A percentile compares a stretch with the other conserved stretches of the same genome.
Conservation (phyloP, 2,888 invertebrate species). For the Mythimna vitellina region DNA sequence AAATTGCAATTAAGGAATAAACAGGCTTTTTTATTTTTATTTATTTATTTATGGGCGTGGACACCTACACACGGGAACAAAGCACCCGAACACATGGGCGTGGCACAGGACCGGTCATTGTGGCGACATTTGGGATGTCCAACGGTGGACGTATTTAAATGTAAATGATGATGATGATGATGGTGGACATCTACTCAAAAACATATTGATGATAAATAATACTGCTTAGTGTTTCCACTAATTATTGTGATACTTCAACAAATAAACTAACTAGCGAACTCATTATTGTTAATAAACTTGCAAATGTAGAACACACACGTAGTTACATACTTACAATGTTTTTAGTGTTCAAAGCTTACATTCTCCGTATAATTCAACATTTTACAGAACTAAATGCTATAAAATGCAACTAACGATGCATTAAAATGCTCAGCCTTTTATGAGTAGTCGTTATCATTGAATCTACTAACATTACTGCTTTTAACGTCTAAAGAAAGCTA, state of each 20-base stretch:
- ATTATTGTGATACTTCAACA: neutral
- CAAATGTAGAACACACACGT: slow-evolving; percentile 12
- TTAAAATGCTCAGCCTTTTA: slow-evolving; percentile 65
- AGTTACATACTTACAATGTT: slow-evolving; percentile 21
- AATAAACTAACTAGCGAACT: slow-evolving; percentile 36
- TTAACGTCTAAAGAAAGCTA: slow-evolving; percentile 48
- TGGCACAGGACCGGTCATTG: too few relatives aligned
- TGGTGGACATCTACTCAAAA: slow-evolving; percentile 1
- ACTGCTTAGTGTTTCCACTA: neutral
- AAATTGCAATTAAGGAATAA: too few relatives aligned
- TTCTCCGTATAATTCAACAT: slow-evolving; percentile 47
- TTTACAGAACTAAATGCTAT: slow-evolving; percentile 58
- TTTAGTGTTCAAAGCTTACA: slow-evolving; percentile 29
- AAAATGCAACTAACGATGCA: slow-evolving; percentile 62
- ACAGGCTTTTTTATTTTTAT: too few relatives aligned
- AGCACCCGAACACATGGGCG: too few relatives aligned
- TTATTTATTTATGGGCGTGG: neutral
- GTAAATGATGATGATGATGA: too few relatives aligned
- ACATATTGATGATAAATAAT: slow-evolving; percentile 1
- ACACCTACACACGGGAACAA: too few relatives aligned
- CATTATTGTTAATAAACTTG: slow-evolving; percentile 16
- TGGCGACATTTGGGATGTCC: too few relatives aligned
- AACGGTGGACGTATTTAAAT: too few relatives aligned
- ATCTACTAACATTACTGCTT: slow-evolving; percentile 61
- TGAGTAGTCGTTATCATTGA: slow-evolving; percentile 61